Evolutionary conservation across 2,797 vertebrate species (phyloP).

Genomic region (Poecilia picta): DNA sequence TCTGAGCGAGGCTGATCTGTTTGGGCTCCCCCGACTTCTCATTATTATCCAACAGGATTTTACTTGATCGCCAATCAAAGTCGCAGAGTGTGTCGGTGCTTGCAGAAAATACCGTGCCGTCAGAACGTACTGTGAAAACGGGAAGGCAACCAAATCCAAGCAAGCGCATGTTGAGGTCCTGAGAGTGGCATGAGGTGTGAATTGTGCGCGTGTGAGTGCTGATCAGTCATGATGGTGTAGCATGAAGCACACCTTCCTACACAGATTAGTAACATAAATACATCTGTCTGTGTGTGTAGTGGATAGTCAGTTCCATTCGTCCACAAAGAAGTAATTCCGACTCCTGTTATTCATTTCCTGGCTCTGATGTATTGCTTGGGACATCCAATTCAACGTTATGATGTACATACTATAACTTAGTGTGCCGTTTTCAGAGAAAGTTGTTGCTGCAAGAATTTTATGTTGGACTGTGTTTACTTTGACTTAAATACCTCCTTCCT

Average conservation of each 20-base stretch:
- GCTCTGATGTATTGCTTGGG: not conserved
- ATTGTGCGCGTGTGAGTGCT: slow-evolving; percentile 32
- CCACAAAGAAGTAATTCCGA: slow-evolving; percentile 15
- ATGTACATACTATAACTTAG: not conserved
- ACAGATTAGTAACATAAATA: slow-evolving; percentile 46
- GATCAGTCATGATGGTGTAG: slow-evolving; percentile 23
- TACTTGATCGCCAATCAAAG: slow-evolving; percentile 60
- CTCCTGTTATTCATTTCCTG: slow-evolving; percentile 31
- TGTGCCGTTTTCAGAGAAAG: not conserved
- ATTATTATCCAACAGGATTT: slow-evolving; percentile 58
- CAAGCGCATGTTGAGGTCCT: slow-evolving; percentile 44
- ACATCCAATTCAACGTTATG: not conserved
- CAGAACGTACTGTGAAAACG: slow-evolving; percentile 44
- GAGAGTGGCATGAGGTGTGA: slow-evolving; percentile 29
- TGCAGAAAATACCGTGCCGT: slow-evolving; percentile 51
- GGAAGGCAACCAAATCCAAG: slow-evolving; percentile 47
- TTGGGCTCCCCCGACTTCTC: slow-evolving; percentile 40
- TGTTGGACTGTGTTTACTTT: slow-evolving; percentile 30
- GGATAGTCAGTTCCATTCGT: slow-evolving; percentile 36
- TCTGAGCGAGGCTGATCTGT: slow-evolving; percentile 35
- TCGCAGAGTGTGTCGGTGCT: slow-evolving; percentile 39
- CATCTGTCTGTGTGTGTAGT: slow-evolving; percentile 38
- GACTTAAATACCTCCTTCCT: slow-evolving; percentile 26
- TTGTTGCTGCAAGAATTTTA: slow-evolving; percentile 10
- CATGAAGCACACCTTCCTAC: slow-evolving; percentile 7